Percentiles rank a stretch among this genome's conserved stretches.
Conservation (phyloP, 2,113 vertebrate species). For the Pangasianodon gigas region DNA sequence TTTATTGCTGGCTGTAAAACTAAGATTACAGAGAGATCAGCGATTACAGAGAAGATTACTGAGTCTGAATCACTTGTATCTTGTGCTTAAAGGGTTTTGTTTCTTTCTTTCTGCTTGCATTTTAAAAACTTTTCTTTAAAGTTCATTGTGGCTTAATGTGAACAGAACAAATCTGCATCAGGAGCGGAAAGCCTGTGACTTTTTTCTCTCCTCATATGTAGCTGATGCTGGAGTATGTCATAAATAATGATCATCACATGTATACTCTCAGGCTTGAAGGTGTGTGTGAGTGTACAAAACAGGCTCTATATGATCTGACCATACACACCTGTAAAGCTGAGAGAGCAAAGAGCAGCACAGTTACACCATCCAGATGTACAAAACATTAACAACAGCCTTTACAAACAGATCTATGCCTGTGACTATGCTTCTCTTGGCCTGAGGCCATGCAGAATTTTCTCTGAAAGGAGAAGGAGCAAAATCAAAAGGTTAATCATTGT, state of each 20-base stretch:
- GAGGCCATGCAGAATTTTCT: not conserved
- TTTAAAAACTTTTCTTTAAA: not conserved
- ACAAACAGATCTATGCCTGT: not conserved
- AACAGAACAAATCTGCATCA: not conserved
- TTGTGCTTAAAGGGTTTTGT: not conserved
- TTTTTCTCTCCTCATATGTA: not conserved
- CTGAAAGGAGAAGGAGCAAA: not conserved
- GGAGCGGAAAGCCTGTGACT: not conserved
- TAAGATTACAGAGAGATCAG: not conserved
- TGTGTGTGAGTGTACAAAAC: not conserved
- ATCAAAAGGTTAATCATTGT: not conserved
- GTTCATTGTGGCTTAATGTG: not conserved
- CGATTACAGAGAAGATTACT: constrained; percentile 6
- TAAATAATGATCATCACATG: not conserved
- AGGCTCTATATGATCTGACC: not conserved
- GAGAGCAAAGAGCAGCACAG: not conserved
- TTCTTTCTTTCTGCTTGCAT: not conserved
- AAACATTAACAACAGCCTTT: not conserved
- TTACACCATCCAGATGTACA: not conserved
- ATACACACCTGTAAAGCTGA: not conserved
- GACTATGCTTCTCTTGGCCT: not conserved
- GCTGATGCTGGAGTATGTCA: not conserved
- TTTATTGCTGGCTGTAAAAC: not conserved
- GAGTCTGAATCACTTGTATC: not conserved
- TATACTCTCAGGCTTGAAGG: not conserved